phyloP scores from a whole-genome alignment of 1,140 invertebrate genomes.

The Vanessa atalanta region DNA sequence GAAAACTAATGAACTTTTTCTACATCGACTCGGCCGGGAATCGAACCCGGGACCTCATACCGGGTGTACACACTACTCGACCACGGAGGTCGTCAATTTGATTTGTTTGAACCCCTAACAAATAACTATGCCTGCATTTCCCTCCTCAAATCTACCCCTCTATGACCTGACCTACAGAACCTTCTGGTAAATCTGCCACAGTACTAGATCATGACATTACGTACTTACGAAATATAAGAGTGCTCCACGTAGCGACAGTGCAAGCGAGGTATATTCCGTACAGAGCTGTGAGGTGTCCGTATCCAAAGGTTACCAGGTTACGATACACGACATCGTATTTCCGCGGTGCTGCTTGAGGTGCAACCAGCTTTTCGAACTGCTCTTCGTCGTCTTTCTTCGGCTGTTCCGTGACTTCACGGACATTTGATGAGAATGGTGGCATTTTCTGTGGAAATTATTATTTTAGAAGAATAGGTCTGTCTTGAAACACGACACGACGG shows the following conservation, averaged over 20 bases:
- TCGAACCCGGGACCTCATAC: too few species aligned
- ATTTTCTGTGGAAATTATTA: conserved; percentile 6
- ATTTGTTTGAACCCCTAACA: too few species aligned
- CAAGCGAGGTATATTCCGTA: conserved; percentile 88
- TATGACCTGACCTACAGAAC: too few species aligned
- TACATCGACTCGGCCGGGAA: too few species aligned
- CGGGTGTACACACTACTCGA: too few species aligned
- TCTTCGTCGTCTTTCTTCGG: conserved; percentile 11
- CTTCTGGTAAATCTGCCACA: too few species aligned
- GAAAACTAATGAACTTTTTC: too few species aligned
- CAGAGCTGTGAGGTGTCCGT: conserved; percentile 87
- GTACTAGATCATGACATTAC: not conserved
- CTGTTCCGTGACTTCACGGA: not conserved
- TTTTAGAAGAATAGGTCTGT: too few species aligned
- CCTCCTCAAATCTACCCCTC: too few species aligned
- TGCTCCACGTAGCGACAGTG: conserved; percentile 84
- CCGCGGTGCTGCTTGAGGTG: conserved; percentile 47
- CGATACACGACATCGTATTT: conserved; percentile 51
- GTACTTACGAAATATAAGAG: conserved; percentile 86
- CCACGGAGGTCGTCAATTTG: too few species aligned
- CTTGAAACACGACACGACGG: too few species aligned
- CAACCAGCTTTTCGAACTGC: conserved; percentile 40
- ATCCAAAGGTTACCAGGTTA: conserved; percentile 79
- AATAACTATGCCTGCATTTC: too few species aligned
- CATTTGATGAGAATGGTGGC: not conserved